Evolutionary conservation across 2,888 invertebrate species (phyloP).

Genomic region (Stenoptilia bipunctidactyla): DNA sequence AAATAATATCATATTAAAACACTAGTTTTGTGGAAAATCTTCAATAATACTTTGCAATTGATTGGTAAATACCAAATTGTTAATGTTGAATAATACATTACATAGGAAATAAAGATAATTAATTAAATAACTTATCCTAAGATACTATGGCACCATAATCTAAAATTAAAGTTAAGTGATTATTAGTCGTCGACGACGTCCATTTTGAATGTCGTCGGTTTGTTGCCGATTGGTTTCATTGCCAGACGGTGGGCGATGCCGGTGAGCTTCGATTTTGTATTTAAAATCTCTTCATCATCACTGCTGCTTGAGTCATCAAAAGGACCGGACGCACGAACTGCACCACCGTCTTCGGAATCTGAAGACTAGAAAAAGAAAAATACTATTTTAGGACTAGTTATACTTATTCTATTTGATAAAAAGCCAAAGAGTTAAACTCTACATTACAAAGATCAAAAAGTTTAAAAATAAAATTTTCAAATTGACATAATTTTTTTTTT

Average conservation of each 20-base stretch:
- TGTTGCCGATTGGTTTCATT: conserved; percentile 50
- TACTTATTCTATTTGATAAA: neutral
- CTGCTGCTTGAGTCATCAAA: conserved; percentile 53
- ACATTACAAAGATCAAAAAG: neutral
- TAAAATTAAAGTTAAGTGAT: conserved; percentile 12
- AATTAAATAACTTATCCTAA: too few relatives aligned
- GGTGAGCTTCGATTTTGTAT: conserved; percentile 32
- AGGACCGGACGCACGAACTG: conserved; percentile 37
- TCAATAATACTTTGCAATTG: too few relatives aligned
- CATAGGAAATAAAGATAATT: too few relatives aligned
- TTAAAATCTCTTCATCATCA: conserved; percentile 56
- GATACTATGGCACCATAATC: conserved; percentile 3
- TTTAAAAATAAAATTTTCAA: neutral
- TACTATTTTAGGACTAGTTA: conserved; percentile 2
- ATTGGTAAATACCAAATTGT: too few relatives aligned
- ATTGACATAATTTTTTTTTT: neutral
- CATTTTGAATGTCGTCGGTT: conserved; percentile 48
- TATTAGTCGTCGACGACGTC: conserved; percentile 52
- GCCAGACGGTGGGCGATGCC: conserved; percentile 42
- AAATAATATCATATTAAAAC: too few relatives aligned
- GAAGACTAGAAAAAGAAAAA: conserved; percentile 32
- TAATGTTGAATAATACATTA: too few relatives aligned
- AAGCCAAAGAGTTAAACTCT: neutral
- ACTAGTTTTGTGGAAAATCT: too few relatives aligned
- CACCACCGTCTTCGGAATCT: conserved; percentile 38